phyloP scores from a whole-genome alignment of 2,797 vertebrate species.

The Linurgus olivaceus region DNA sequence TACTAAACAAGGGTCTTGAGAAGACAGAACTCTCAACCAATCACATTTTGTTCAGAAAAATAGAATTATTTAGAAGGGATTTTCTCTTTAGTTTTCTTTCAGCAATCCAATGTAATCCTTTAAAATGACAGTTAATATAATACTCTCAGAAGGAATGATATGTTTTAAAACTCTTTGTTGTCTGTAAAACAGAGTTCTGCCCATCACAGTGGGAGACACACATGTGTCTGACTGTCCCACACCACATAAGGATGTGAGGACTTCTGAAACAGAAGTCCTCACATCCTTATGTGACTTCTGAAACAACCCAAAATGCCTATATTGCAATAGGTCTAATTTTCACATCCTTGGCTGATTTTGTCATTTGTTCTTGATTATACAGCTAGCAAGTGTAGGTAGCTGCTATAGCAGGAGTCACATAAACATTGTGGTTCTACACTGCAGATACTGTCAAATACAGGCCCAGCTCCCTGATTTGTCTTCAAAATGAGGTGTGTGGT shows the following conservation, averaged over 20 bases:
- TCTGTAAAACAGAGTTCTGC: not conserved
- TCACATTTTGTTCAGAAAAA: not conserved
- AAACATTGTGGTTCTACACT: not conserved
- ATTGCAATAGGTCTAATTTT: not conserved
- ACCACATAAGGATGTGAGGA: not conserved
- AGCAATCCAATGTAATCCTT: not conserved
- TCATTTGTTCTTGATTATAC: not conserved
- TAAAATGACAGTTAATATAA: not conserved
- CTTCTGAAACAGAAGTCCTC: not conserved
- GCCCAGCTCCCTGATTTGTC: not conserved
- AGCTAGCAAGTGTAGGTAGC: not conserved
- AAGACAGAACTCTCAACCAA: not conserved
- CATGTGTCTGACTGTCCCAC: not conserved
- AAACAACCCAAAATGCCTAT: not conserved
- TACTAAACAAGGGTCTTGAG: not conserved
- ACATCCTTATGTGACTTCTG: no score
- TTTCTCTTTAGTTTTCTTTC: not conserved
- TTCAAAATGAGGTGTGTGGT: not conserved
- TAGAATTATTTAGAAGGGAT: not conserved
- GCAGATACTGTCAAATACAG: not conserved
- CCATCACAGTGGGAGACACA: not conserved
- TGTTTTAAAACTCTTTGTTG: not conserved
- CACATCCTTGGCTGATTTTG: not conserved
- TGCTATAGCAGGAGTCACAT: not conserved
- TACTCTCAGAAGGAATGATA: not conserved